Evolutionary conservation across 2,797 vertebrate genomes (phyloP).

Genomic region (Tapirus indicus): DNA sequence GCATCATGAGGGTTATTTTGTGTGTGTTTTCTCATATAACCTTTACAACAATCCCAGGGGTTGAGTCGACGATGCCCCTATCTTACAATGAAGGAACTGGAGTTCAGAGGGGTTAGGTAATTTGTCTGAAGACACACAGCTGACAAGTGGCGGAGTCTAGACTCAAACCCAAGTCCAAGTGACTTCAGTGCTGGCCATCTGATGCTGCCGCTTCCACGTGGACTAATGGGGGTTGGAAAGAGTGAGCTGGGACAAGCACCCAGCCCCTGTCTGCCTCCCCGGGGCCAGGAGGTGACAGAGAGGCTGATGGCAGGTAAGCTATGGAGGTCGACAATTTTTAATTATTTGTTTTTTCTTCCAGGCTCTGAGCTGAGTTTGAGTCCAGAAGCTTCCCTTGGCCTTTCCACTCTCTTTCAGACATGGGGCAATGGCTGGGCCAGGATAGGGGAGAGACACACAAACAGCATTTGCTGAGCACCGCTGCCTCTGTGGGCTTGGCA

Average conservation of each 20-base stretch:
- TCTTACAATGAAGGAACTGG: background rate
- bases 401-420: background rate
- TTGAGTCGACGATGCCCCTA: background rate
- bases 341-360: background rate
- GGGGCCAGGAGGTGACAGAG: background rate
- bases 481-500: background rate
- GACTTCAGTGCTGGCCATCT: background rate
- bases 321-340: background rate
- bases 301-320: background rate
- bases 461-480: background rate
- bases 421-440: rapidly evolving
- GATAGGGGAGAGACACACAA: background rate
- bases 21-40: background rate
- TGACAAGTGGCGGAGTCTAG: background rate
- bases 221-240: background rate
- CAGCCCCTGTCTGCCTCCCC: background rate
- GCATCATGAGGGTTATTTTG: background rate
- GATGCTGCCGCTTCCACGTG: background rate
- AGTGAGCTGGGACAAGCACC: background rate
- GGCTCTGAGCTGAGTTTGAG: background rate
- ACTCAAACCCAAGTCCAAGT: background rate
- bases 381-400: background rate
- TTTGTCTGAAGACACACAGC: background rate
- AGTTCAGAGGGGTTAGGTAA: background rate
- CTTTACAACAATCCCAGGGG: background rate